Base-by-base conservation (phyloP, 2,113 vertebrate genomes). In the Laticauda colubrina region DNA sequence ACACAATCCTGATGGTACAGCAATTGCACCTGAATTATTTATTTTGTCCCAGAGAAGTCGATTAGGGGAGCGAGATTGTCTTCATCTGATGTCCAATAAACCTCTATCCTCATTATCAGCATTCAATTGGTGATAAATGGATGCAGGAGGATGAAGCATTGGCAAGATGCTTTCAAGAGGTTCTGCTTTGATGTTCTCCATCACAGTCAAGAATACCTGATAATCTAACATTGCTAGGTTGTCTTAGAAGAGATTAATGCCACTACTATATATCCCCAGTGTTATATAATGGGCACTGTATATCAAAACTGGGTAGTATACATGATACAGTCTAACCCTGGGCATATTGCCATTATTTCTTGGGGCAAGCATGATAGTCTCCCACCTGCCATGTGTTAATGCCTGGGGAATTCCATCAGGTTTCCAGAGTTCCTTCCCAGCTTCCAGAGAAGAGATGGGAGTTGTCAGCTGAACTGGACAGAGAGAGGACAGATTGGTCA, bases 211-310 rank as follows among this genome's bases (percentile, higher is more conserved):
- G 20, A 11, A 18, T 7, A 5, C 10, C n/a, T 7, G 14, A 86
- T 87, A 39, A 26, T 26, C 69, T 56, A 21, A 8, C 8, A 1
- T 90, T 85, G 26, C 12, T 51, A 59, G 69, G 26, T 34, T 34
- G 9, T 15, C 54, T 88, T 53, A 56, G 57, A 93, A 61, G 85
- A 57, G 45, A n/a, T 90, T 54, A 15, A 51, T 45, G 54, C 15
- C 5, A 6, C 21, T 57, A 29, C 64, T 51, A 86, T 87, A 39
- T 51, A 11, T 45, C 29, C 10, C 39, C 64, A 26, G 64, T 64
- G n/a, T 93, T 93, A 93, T 90, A 93, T 93, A 93, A 93, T 87
- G 48, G 48, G 29, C 55, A 39, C 29, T 87, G 34, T 85, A 43
- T 59, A 53, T 93, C 88, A 53, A 81, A 54, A 43, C 56, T 87